Base-by-base conservation (phyloP, 1,140 invertebrate species). In the Dendrolimus punctatus region DNA sequence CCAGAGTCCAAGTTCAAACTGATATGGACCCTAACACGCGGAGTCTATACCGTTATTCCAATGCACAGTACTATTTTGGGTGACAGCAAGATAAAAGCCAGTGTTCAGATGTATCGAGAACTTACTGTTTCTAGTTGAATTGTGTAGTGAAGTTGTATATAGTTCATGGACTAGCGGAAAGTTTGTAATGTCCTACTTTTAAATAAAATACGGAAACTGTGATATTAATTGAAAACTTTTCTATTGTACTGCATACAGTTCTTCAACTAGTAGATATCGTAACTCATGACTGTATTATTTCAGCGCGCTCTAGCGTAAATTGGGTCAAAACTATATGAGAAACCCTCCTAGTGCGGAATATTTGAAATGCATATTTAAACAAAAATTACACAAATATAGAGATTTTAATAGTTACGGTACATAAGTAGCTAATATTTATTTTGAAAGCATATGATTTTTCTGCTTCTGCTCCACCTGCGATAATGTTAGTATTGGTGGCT, bases 21-120 rank as follows among this genome's bases (percentile, higher is more conserved):
- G 87, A 87, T 71, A 78, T 73, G 40, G 87, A 87, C 62, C 77
- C 80, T 61, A 86, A 87, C 62, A 74, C 85, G 2, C 73, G 87
- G 67, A 87, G 81, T 76, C 74, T 88, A 73, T 87, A 87, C 77
- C 76, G 87, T 71, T 87, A 86, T 76, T 87, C 87, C 49, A 88
- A 88, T 62, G 85, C 87, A 5, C 87, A 88, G 66, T 88, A 88
- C 62, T 88, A 88, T 64, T 88, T 87, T 62, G 86, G 86, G 77
- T 88, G 86, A 88, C 86, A 83, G 62, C 73, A 87, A 71, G 81
- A 87, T 51, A 73, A 68, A 39, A 64, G 69, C 53, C 76, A 85
- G 65, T 79, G 81, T 66, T 73, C 83, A 57, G 86, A 88, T 58
- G 79, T 84, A 66, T 83, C 86, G 45, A 84, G 87, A 69, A 88